Base-by-base conservation (phyloP, 2,113 vertebrate species). In the Strix uralensis region DNA sequence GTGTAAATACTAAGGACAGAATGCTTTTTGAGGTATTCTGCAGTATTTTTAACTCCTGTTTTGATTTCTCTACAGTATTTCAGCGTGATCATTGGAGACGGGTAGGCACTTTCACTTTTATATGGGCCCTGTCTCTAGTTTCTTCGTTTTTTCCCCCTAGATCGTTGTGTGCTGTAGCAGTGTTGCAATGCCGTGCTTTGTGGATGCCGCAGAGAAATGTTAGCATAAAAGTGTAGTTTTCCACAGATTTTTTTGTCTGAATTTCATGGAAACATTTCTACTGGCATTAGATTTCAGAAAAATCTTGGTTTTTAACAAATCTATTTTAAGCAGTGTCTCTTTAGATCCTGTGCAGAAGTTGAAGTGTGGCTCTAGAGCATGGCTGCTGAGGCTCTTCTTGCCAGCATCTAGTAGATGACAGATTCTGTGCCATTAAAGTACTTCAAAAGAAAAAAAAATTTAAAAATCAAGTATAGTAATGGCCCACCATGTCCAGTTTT, bases 51-150 rank as follows among this genome's bases (percentile, higher is more conserved):
- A 92, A 88, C 84, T 91, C 29, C 77, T 91, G 18, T 89, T 96
- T 90, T 77, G 87, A 65, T 97, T 96, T 94, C 94, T 91, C 91
- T 88, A 75, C 97, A 95, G 94, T 95, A 94, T 91, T 95, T 92
- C 94, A 87, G 75, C 72, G 42, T 94, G 96, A 92, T 73, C 93
- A 44, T 81, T 96, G 96, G 94, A 97, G 65, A 89, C 42, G 78
- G 91, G 84, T 90, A 91, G 95, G 94, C 94, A 90, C 71, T 94
- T 95, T 96, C 87, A 66, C 74, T 95, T 95, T 85, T 90, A 66
- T 86, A 69, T 70, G 74, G 74, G 74, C 92, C 71, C 69, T 59
- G 73, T 77, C 90, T 81, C 61, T 77, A 71, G 73, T 82, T 81
- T 52, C 54, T 65, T 72, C 6, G 8, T 90, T 49, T 30, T 40